phyloP scores from a whole-genome alignment of 2,888 invertebrate species.

The Criorhina ranunculi region DNA sequence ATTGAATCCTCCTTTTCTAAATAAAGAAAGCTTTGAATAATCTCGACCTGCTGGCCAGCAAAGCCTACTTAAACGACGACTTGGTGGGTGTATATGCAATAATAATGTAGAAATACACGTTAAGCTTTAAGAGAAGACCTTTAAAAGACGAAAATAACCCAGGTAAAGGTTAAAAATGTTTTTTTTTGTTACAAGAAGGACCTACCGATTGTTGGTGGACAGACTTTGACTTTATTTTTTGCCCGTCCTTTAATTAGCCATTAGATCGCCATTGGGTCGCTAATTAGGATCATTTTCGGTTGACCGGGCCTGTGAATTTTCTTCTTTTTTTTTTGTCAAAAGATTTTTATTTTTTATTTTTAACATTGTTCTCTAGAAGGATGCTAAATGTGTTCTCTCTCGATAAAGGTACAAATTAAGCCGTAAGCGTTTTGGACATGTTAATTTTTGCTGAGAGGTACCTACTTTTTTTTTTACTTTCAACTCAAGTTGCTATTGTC shows the following conservation, averaged over 20 bases:
- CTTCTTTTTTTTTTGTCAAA: conserved; percentile 13
- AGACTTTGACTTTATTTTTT: conserved; percentile 4
- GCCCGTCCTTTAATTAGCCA: conserved; percentile 28
- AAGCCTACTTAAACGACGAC: not conserved
- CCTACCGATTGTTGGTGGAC: not conserved
- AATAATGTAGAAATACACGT: not conserved
- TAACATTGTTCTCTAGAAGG: conserved; percentile 12
- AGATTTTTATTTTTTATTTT: conserved; percentile 35
- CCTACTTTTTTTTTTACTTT: conserved; percentile 4
- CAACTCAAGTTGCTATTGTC: conserved; percentile 24
- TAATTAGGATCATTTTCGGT: conserved; percentile 54
- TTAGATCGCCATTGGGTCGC: conserved; percentile 41
- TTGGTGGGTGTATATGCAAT: too few relatives aligned
- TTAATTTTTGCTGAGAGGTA: conserved; percentile 37
- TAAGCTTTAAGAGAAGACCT: not conserved
- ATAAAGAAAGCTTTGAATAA: not conserved
- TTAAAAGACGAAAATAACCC: not conserved
- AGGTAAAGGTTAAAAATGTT: not conserved
- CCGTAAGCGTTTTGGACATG: conserved; percentile 32
- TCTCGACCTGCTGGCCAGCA: not conserved
- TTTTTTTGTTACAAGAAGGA: not conserved
- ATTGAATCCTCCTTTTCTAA: not conserved
- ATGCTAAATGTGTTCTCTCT: conserved; percentile 7
- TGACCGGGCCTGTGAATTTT: conserved; percentile 32
- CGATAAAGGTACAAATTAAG: conserved; percentile 33